These are phyloP conservation scores for Tragelaphus oryx DNA, from an alignment of 2,797 vertebrate genomes.

Conservation along the genomic window DNA sequence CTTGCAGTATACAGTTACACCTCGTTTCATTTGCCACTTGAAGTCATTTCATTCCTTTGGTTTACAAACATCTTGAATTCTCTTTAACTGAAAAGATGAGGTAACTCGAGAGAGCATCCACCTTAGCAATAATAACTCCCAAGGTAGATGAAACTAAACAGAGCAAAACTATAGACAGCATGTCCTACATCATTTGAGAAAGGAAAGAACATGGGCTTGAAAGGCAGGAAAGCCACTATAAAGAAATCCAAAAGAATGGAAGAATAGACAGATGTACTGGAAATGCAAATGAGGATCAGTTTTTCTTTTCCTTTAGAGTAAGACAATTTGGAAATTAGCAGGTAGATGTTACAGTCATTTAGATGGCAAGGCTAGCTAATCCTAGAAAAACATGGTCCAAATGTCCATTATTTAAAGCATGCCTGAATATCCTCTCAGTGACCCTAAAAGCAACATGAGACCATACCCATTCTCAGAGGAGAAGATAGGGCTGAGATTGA, in stretches of 20 bases:
- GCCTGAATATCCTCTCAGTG: background rate
- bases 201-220: background rate
- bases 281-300: background rate
- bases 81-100: conserved; percentile 7
- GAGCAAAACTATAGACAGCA: background rate
- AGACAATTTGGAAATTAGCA: background rate
- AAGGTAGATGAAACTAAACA: background rate
- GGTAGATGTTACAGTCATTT: background rate
- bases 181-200: background rate
- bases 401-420: background rate
- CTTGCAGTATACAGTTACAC: background rate
- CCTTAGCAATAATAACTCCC: background rate
- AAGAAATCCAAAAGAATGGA: background rate
- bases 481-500: background rate
- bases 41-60: background rate
- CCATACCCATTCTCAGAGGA: background rate
- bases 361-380: background rate
- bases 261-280: background rate
- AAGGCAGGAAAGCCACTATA: background rate
- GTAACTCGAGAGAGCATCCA: background rate
- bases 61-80: conserved; percentile 34
- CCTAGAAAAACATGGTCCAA: background rate
- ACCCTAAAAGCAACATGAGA: background rate
- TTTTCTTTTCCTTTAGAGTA: background rate
- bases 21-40: background rate